phyloP scores from a whole-genome alignment of 23 tunicate genomes.

The Corella eumyota region DNA sequence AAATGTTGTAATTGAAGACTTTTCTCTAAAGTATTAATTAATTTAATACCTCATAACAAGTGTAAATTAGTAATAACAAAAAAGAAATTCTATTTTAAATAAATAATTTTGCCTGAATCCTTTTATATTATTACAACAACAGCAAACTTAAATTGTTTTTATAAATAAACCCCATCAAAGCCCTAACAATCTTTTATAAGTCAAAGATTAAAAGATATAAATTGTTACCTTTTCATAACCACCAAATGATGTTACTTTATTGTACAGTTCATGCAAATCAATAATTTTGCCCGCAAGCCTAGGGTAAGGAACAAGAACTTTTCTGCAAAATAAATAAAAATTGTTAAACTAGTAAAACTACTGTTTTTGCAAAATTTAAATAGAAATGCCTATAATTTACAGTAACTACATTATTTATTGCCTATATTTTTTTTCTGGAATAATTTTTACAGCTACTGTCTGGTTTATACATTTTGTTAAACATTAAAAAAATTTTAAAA shows the following conservation, averaged over 20 bases:
- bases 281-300: conserved; percentile 58
- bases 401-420: neutral
- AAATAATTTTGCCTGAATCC: too few species aligned
- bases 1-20: neutral
- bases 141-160: too few species aligned
- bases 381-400: neutral
- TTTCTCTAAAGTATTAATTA: neutral
- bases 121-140: too few species aligned
- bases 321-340: conserved; percentile 36
- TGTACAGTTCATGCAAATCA: conserved; percentile 77
- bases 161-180: too few species aligned
- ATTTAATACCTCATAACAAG: neutral
- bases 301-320: conserved; percentile 51
- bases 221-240: conserved; percentile 75
- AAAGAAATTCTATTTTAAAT: too few species aligned
- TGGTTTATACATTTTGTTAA: too few species aligned
- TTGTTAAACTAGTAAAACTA: neutral
- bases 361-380: neutral
- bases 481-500: too few species aligned
- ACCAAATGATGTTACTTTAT: conserved; percentile 68
- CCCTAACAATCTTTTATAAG: too few species aligned
- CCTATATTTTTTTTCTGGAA: too few species aligned
- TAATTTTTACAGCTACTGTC: too few species aligned
- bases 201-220: too few species aligned
- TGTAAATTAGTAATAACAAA: too few species aligned